Evolutionary conservation across 2,113 vertebrate genomes (phyloP), one percentile per base, ranked within the genome.

Genomic region (Aix galericulata): DNA sequence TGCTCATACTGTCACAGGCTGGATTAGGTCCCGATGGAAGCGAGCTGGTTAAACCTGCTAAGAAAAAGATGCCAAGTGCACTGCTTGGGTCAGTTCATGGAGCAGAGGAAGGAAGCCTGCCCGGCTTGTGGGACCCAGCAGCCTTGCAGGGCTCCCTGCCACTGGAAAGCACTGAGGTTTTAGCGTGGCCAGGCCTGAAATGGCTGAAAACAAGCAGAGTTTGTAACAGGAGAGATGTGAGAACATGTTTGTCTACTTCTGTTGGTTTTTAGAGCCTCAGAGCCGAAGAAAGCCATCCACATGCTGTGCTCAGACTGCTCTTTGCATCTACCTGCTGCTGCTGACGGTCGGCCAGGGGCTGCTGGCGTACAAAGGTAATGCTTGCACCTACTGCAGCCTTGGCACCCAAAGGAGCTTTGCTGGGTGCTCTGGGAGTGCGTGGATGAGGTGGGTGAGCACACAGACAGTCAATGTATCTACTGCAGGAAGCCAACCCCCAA

Each of bases 361-460:
- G 64, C 84, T 98, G 94, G 16, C 31, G 1, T 36, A 97, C 60
- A 58, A 96, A 97, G 98, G 98, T 98, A 97, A 97, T 0, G 2
- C 48, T 18, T 2, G 34, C 46, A 16, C 68, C 26, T 23, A 2
- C 36, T 21, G 3, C 0, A 6, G 53, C 72, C 64, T 63, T 9
- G 36, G 42, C 69, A 42, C 25, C 44, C 50, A 62, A 67, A 17
- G 3, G 8, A 88, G 79, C n/a, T 36, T 64, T 53, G 4, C 52
- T 73, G 53, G 40, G 21, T 22, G 20, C 23, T 75, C 18, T 32
- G 3, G 1, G 26, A 59, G 52, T 16, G 1, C 25, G 4, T 0
- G 8, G 55, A n/a, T 1, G 3, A 29, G 32, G 0, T 38, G 58
- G 14, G n/a, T 36, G 26, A 58, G 29, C 52, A 18, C 1, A 0